Conservation (phyloP, 2,888 invertebrate species). For the Copidosoma aretas region DNA sequence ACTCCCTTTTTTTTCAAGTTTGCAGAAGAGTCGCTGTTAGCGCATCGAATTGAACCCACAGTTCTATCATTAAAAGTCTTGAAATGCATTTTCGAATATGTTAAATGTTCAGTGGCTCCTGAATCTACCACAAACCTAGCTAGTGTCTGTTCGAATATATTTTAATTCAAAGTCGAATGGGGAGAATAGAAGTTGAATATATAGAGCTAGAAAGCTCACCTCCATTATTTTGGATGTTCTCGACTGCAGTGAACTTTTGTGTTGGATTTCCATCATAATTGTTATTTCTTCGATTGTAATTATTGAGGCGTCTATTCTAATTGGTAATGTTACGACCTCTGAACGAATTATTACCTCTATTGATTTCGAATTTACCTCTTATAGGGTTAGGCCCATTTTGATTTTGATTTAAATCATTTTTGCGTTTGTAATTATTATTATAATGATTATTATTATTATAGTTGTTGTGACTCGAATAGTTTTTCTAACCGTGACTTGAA, state of each 20-base stretch:
- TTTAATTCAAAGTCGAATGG: neutral
- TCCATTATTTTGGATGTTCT: neutral
- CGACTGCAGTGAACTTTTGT: neutral
- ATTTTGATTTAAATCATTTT: too few species aligned
- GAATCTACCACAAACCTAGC: slow-evolving; percentile 15
- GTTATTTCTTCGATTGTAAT: neutral
- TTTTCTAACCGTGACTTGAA: neutral
- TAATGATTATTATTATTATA: too few species aligned
- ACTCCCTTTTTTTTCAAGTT: neutral
- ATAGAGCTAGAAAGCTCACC: neutral
- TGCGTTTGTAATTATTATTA: too few species aligned
- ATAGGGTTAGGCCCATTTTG: too few species aligned
- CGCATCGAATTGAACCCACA: neutral
- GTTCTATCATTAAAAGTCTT: neutral
- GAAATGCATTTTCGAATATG: slow-evolving; percentile 15
- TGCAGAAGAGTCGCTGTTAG: neutral
- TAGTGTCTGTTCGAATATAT: neutral
- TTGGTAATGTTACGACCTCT: too few species aligned
- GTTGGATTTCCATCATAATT: neutral
- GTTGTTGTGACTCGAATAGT: too few species aligned
- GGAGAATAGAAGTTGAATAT: neutral
- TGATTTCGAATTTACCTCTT: too few species aligned
- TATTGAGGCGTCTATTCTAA: too few species aligned
- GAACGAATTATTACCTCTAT: too few species aligned
- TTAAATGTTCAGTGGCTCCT: slow-evolving; percentile 10